These are phyloP conservation scores for Petrosia ficiformis DNA, from an alignment of 37 sponge, comb jelly and placozoan genomes.

Conservation along the genomic window DNA sequence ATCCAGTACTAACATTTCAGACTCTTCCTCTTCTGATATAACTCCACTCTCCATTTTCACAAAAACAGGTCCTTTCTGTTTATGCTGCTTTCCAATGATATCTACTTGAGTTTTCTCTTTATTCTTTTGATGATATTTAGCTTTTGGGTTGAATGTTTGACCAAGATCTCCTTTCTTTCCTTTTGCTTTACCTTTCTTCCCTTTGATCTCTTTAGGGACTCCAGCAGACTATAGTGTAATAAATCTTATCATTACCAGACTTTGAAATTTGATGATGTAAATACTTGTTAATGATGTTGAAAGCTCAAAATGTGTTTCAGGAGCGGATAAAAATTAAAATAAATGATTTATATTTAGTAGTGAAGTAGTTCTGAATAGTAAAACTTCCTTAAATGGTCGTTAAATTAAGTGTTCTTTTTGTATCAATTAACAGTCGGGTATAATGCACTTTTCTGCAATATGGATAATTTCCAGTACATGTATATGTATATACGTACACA, in stretches of 20 bases:
- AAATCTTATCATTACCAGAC: neutral
- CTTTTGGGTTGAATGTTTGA: constrained; percentile 61
- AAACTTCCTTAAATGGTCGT: too few species aligned
- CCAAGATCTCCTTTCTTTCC: constrained; percentile 15
- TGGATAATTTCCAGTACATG: neutral
- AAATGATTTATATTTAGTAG: too few species aligned
- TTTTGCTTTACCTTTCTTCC: constrained; percentile 48
- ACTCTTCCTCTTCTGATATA: neutral
- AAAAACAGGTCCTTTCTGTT: neutral
- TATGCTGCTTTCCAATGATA: constrained; percentile 2
- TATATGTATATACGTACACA: neutral
- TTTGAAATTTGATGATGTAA: too few species aligned
- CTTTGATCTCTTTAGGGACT: constrained; percentile 9
- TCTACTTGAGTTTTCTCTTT: neutral
- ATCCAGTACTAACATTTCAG: too few species aligned
- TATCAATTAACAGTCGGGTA: too few species aligned
- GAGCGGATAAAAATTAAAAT: too few species aligned
- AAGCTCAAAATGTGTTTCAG: too few species aligned
- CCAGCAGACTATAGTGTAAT: constrained; percentile 59
- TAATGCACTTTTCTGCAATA: too few species aligned
- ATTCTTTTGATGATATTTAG: constrained; percentile 55
- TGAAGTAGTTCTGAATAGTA: too few species aligned
- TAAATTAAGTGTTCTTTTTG: too few species aligned
- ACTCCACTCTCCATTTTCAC: neutral
- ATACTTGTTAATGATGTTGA: too few species aligned